Percentiles rank a stretch among this genome's conserved stretches.
Evolutionary conservation across 2,797 vertebrate species (phyloP).

Genomic region (Macropodus opercularis): DNA sequence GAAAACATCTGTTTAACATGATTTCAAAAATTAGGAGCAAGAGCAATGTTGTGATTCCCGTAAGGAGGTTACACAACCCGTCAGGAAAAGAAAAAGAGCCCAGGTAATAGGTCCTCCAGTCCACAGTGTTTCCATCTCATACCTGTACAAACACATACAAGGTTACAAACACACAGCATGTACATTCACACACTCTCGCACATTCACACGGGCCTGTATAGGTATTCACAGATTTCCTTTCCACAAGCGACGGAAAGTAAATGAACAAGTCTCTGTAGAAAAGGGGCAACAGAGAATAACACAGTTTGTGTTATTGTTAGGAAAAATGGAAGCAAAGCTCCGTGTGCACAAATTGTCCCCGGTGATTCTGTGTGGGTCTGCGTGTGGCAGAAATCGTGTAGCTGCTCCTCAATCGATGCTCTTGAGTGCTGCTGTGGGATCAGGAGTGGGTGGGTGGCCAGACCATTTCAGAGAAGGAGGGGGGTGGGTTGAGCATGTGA

Average conservation of each 20-base stretch:
- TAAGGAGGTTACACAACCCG: too few relatives aligned
- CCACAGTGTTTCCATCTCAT: conserved; percentile 70
- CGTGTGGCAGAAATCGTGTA: conserved; percentile 16
- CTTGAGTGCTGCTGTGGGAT: conserved; percentile 37
- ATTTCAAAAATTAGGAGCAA: too few relatives aligned
- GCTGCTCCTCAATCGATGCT: conserved; percentile 45
- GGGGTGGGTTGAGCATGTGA: conserved; percentile 9
- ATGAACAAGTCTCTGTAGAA: conserved; percentile 71
- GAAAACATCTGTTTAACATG: conserved; percentile 41
- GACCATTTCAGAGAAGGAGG: conserved; percentile 14
- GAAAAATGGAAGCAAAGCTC: conserved; percentile 38
- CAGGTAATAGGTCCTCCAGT: conserved; percentile 71
- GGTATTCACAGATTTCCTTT: conserved; percentile 73
- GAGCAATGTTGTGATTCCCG: too few relatives aligned
- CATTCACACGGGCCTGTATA: conserved; percentile 52
- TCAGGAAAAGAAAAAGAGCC: conserved; percentile 49
- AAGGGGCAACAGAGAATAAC: conserved; percentile 47
- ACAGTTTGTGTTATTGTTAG: conserved; percentile 55
- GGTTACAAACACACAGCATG: conserved; percentile 54
- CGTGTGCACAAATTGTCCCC: conserved; percentile 61
- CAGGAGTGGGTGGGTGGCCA: conserved; percentile 49
- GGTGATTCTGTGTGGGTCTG: conserved; percentile 32
- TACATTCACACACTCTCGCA: conserved; percentile 24
- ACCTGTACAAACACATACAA: conserved; percentile 71
- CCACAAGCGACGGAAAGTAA: conserved; percentile 49